Conservation (phyloP, 2,888 invertebrate species). For the Nebria brevicollis region DNA sequence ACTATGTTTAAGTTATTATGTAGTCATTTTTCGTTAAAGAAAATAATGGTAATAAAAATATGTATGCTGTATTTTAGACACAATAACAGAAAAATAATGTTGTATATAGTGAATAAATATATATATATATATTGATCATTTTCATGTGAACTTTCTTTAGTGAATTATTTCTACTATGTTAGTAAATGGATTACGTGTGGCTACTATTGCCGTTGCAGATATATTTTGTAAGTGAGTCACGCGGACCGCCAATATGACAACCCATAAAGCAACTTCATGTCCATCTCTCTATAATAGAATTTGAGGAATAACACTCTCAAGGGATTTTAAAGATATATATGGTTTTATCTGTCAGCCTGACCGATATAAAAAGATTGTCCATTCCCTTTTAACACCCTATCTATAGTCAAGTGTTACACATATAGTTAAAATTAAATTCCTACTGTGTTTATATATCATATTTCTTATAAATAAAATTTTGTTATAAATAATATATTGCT, state of each 20-base stretch:
- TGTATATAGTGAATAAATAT: slow-evolving; percentile 45
- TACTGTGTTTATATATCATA: no score
- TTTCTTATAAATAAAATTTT: no score
- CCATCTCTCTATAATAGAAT: slow-evolving; percentile 59
- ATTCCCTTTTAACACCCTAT: neutral
- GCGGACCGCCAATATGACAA: slow-evolving; percentile 62
- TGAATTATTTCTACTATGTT: slow-evolving; percentile 20
- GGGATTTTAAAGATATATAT: slow-evolving; percentile 51
- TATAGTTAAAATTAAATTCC: neutral
- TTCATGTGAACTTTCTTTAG: slow-evolving; percentile 28
- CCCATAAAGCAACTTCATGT: slow-evolving; percentile 63
- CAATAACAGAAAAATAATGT: slow-evolving; percentile 32
- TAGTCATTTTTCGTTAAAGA: slow-evolving; percentile 56
- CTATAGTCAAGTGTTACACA: neutral
- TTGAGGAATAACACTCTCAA: slow-evolving; percentile 55
- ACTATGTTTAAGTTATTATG: slow-evolving; percentile 54
- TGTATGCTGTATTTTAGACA: slow-evolving; percentile 60
- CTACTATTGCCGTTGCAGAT: neutral
- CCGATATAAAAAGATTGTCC: slow-evolving; percentile 3
- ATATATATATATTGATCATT: slow-evolving; percentile 45
- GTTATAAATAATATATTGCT: no score
- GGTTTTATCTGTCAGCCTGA: slow-evolving; percentile 15
- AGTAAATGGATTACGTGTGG: slow-evolving; percentile 18
- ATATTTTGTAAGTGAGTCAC: slow-evolving; percentile 48
- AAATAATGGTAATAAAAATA: slow-evolving; percentile 48